phyloP scores from a whole-genome alignment of 2,888 invertebrate genomes.

The Dorcus parallelipipedus region DNA sequence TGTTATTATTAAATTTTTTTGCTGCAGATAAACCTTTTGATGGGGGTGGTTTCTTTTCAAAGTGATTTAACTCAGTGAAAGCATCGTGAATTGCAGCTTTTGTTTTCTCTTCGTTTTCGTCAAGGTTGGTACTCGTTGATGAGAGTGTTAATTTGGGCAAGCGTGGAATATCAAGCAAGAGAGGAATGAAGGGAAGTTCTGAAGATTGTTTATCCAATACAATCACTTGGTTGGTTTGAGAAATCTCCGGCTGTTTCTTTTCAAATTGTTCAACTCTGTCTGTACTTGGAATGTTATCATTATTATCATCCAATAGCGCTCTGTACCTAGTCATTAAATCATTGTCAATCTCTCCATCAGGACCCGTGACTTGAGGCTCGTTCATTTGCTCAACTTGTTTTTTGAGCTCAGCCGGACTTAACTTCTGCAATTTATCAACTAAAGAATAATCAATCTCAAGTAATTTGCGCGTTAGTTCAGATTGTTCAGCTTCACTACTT shows the following conservation, averaged over 20 bases:
- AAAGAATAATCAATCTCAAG: conserved; percentile 38
- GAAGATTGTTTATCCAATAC: not conserved
- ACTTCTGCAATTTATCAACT: conserved; percentile 33
- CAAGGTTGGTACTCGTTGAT: conserved; percentile 9
- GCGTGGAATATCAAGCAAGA: conserved; percentile 45
- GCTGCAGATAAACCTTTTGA: conserved; percentile 38
- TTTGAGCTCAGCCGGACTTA: conserved; percentile 20
- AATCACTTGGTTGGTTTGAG: too few species aligned
- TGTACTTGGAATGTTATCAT: conserved; percentile 7
- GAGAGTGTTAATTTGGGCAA: conserved; percentile 35
- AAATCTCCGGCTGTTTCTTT: too few species aligned
- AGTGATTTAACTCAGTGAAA: not conserved
- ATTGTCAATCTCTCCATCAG: conserved; percentile 1
- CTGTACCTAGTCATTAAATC: conserved; percentile 13
- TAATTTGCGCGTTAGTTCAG: conserved; percentile 27
- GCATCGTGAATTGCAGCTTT: not conserved
- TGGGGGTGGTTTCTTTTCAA: conserved; percentile 34
- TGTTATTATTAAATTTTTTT: conserved; percentile 36
- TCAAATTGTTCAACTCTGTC: not conserved
- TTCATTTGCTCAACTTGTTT: not conserved
- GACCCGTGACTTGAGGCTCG: not conserved
- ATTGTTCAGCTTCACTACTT: conserved; percentile 30
- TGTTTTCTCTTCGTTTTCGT: conserved; percentile 2
- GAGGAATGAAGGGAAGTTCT: conserved; percentile 34
- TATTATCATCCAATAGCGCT: not conserved